phyloP scores from a whole-genome alignment of 2,888 invertebrate species.

The Pherbina coryleti region DNA sequence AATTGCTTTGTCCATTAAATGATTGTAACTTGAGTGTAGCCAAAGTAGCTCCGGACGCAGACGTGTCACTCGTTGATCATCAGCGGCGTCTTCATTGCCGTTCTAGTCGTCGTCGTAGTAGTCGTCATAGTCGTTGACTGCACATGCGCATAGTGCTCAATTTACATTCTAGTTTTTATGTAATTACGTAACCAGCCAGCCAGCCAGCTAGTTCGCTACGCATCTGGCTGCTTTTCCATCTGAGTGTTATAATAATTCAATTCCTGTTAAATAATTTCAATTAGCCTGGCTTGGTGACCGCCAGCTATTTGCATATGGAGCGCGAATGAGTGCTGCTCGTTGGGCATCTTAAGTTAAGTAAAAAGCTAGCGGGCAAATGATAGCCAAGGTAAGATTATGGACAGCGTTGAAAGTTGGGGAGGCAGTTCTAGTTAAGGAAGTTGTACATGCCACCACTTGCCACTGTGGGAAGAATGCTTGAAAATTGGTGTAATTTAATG shows the following conservation, averaged over 20 bases:
- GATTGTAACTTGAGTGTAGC: not conserved
- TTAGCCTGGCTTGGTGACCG: conserved; percentile 16
- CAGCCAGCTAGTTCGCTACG: not conserved
- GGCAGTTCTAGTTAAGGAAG: too few species aligned
- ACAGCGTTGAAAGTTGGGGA: not conserved
- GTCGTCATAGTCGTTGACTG: conserved; percentile 50
- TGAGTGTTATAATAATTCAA: conserved; percentile 30
- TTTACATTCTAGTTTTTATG: conserved; percentile 30
- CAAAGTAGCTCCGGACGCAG: conserved; percentile 6
- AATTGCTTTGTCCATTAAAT: conserved; percentile 18
- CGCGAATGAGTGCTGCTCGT: not conserved
- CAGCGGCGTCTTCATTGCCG: not conserved
- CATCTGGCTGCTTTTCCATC: not conserved
- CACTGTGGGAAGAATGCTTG: too few species aligned
- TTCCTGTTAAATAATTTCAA: conserved; percentile 39
- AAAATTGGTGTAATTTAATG: too few species aligned
- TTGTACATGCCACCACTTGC: too few species aligned
- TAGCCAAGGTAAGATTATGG: not conserved
- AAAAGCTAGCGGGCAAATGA: not conserved
- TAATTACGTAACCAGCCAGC: conserved; percentile 29
- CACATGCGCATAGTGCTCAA: conserved; percentile 12
- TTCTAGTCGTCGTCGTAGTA: not conserved
- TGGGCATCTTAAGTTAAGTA: conserved; percentile 7
- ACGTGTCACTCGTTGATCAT: conserved; percentile 20
- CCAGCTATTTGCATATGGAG: conserved; percentile 33